Evolutionary conservation across 1,140 invertebrate genomes (phyloP).

Genomic region (Ctenoplectra terminalis): DNA sequence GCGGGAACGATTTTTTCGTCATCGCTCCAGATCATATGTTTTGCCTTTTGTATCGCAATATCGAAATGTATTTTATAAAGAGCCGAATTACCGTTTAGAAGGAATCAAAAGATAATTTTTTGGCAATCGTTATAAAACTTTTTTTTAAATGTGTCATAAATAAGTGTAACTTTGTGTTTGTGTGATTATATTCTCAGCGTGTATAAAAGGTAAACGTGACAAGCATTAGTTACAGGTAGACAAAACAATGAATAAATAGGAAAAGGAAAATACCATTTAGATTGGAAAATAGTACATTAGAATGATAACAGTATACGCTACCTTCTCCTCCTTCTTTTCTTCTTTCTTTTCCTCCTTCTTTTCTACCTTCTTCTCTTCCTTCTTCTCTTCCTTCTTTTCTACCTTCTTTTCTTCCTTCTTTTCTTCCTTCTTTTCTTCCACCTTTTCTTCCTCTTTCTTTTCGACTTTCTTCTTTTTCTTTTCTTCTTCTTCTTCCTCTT

Average conservation of each 20-base stretch:
- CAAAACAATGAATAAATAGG: background rate
- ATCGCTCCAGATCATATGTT: conserved; percentile 62
- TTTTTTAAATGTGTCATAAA: background rate
- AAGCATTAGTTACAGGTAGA: conserved; percentile 22
- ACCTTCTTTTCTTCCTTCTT: conserved; percentile 68
- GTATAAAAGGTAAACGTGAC: background rate
- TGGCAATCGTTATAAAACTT: background rate
- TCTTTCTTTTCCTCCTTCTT: conserved; percentile 82
- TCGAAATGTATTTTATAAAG: conserved; percentile 41
- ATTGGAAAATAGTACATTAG: background rate
- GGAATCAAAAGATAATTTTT: background rate
- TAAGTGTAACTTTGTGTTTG: background rate
- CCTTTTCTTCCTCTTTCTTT: conserved; percentile 81
- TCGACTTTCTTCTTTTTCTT: conserved; percentile 79
- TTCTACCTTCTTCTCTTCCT: conserved; percentile 71
- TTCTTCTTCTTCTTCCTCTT: conserved; percentile 71
- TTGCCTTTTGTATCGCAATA: conserved; percentile 51
- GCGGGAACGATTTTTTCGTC: conserved; percentile 50
- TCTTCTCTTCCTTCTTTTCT: conserved; percentile 68
- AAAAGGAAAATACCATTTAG: background rate
- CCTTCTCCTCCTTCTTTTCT: conserved; percentile 79
- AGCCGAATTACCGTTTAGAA: conserved; percentile 33
- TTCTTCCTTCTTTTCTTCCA: conserved; percentile 70
- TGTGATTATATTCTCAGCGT: background rate
- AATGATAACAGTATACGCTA: conserved; percentile 75